These are phyloP conservation scores for Trichonephila inaurata DNA, from an alignment of 1,140 invertebrate species.

Conservation along the genomic window DNA sequence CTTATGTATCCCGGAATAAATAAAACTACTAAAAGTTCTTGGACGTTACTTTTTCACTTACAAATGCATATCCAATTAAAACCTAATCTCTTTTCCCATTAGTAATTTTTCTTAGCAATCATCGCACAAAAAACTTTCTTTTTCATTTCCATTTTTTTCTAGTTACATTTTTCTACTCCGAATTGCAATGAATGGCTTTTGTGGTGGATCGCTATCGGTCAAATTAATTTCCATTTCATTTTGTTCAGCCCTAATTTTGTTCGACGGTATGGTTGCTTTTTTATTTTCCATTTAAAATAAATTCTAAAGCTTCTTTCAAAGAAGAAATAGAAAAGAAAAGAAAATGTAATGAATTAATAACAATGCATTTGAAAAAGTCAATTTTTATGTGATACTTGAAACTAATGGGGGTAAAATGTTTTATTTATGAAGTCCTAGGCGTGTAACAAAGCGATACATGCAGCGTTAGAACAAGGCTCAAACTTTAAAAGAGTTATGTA, in stretches of 20 bases:
- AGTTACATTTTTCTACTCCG: background rate
- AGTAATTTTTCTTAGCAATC: background rate
- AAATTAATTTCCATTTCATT: constrained; percentile 31
- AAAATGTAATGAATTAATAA: constrained; percentile 24
- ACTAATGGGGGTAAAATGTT: constrained; percentile 13
- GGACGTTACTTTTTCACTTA: background rate
- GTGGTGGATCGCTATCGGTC: background rate
- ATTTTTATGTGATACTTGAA: background rate
- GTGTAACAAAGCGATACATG: background rate
- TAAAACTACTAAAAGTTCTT: too few species aligned
- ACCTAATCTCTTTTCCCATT: constrained; percentile 4
- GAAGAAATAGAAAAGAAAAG: background rate
- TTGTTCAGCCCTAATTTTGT: background rate
- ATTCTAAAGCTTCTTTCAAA: background rate
- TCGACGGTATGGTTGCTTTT: background rate
- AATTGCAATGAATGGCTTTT: background rate
- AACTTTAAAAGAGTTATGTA: background rate
- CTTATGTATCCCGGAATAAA: too few species aligned
- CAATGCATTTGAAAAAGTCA: constrained; percentile 1
- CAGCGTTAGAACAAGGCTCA: background rate
- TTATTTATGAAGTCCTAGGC: background rate
- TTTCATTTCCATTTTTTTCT: background rate
- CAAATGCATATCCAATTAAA: background rate
- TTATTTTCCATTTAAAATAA: background rate
- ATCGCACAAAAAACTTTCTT: background rate